Evolutionary conservation across 2,113 vertebrate species (phyloP), one percentile per base, ranked within the genome.

Genomic region (Brachypteracias leptosomus): DNA sequence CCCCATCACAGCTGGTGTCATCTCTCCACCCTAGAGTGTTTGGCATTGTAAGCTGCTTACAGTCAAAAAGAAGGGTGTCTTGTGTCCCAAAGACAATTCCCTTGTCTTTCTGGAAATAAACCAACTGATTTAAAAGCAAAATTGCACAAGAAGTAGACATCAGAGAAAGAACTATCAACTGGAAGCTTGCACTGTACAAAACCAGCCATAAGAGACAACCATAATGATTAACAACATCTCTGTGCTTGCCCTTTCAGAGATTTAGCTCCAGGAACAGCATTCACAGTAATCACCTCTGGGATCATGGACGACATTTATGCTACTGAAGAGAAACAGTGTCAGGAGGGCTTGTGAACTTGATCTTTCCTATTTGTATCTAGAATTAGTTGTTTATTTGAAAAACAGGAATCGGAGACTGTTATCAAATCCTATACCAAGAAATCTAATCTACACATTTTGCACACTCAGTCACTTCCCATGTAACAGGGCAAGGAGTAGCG

Each of bases 21-120:
- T 77, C 54, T 83, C 91, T 80, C 59, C 79, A 68, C 36, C 79
- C 36, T 61, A 31, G 22, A 80, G 65, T 18, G 63, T 63, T 20
- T 54, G 83, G 79, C 72, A 66, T 0, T 70, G 11, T 31, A 40
- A 85, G 59, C 17, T 65, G 76, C 65, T 92, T 58, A 83, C 54
- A 73, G 79, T 49, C 76, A 80, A 68, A 91, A 51, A 84, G 79
- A 86, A 77, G 51, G 68, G 24, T 54, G 51, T 71, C 63, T 66
- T 17, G 16, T 18, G 16, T 70, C 76, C 80, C 91, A 80, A 77
- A 86, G 84, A 51, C 80, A 89, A 80, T 62, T 81, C 46, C 73
- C 65, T 67, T 21, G 46, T 65, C 59, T 76, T 75, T 81, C 89
- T 91, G 84, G 51, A 87, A 89, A 95, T 16, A 91, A 91, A 91